Base-by-base conservation (phyloP, 2,888 invertebrate genomes). In the Smittia sp. region DNA sequence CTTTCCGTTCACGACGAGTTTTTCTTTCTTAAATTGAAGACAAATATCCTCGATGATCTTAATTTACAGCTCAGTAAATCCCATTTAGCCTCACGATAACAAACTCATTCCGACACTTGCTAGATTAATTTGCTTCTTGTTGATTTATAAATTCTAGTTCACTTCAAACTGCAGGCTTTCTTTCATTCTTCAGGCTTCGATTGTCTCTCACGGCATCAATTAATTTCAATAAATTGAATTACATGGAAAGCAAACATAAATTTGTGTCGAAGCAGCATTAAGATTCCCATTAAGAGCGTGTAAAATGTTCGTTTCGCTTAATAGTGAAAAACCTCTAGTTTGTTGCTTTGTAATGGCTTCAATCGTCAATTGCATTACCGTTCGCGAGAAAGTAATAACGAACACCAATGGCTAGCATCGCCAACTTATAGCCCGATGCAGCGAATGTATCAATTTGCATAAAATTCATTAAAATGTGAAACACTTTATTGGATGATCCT, bases 391-490 rank as follows among this genome's bases (percentile, higher is more conserved):
- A 15, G 9, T 6, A 46, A 46, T 15, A 46, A 46, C 13, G 15
- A 15, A 46, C 46, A 46, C 46, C 46, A 9, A 3, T 32, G 32
- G 9, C 32, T 9, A 11, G 46, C 46, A 46, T 15, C 46, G 46
- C 2, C 15, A 46, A 46, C 46, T 46, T 46, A 46, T 46, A 46
- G 46, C 46, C 46, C 39, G 62, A 13, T 20, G 24, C 32, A 66
- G 18, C 32, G 15, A 39, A 72, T 52, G 20, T 46, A 72, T 66
- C 39, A 62, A 72, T 72, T 72, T 72, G 58, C 72, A 72, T 72
- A 72, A 72, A 72, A 72, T 72, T 72, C 72, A 72, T 72, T 72
- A 72, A 72, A 32, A 58, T 7, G 41, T 27, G 38, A 58, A 54
- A 72, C 72, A 66, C 66, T 66, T 66, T 66, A 66, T 66, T 66